Evolutionary conservation across 2,797 vertebrate species (phyloP), one percentile per base, ranked within the genome.

Genomic region (Neosilurus hyrtlii): DNA sequence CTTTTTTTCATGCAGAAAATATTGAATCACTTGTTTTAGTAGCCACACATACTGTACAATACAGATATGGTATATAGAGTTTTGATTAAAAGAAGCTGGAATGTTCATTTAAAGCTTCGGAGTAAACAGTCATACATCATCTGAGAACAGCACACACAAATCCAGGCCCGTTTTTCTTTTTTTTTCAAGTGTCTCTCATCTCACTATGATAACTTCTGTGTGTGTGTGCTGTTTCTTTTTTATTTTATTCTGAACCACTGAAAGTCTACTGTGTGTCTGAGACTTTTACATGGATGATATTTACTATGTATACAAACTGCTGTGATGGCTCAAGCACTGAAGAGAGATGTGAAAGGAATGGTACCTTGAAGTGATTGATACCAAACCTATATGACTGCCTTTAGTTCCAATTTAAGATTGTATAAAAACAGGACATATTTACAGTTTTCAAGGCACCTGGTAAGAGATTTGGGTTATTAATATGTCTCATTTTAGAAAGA

Each of bases 141-240:
- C 68, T 82, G 68, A 79, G 84, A 70, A 56, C 51, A 67, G 35
- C 30, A 73, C 24, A 73, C n/a, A 43, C 37, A 85, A 83, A 73
- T 52, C 66, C 84, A 83, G 49, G 51, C 51, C 65, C 63, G 0
- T 78, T n/a, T 15, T 24, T 56, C n/a, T n/a, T n/a, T n/a, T n/a
- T 70, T 35, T 7, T 24, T n/a, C 12, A 26, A 5, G 43, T 54
- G 30, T n/a, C 20, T 56, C 49, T 75, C 15, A 61, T 76, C 30
- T 67, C 59, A 56, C 18, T 43, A 56, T 12, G 49, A 68, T 30
- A 65, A 66, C 26, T 43, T 67, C 9, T 75, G 15, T 18, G 12
- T 76, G 35, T 0, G 15, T 4, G 14, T 16, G 11, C 5, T 7
- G n/a, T n/a, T n/a, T n/a, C n/a, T n/a, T n/a, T n/a, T n/a, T n/a